These are phyloP conservation scores for Choloepus didactylus DNA, from an alignment of 2,797 vertebrate species.

Conservation along the genomic window DNA sequence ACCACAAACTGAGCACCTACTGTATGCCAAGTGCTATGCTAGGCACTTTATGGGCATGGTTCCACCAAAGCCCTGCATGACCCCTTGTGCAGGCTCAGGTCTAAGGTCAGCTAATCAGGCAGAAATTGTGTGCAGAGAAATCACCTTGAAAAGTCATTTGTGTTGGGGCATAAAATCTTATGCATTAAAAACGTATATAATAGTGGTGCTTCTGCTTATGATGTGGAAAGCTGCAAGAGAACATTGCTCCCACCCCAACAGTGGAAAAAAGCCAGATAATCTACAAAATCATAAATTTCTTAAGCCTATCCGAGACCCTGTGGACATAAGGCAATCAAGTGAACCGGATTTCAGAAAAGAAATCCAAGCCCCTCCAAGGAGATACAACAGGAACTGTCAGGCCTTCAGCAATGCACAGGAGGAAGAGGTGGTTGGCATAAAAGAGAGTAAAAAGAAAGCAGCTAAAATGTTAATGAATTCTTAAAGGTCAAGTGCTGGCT, in stretches of 20 bases:
- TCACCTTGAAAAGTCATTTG: not conserved
- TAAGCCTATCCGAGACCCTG: not conserved
- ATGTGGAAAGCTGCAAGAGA: not conserved
- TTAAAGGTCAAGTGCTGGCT: not conserved
- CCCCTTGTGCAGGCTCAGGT: not conserved
- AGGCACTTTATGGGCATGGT: not conserved
- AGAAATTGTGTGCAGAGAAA: not conserved
- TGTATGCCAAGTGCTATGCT: not conserved
- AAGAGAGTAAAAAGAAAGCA: not conserved
- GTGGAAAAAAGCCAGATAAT: not conserved
- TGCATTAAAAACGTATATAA: not conserved
- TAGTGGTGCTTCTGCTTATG: not conserved
- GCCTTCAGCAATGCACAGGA: not conserved
- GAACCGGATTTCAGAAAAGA: not conserved
- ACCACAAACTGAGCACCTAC: not conserved
- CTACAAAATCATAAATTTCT: not conserved
- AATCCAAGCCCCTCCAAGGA: not conserved
- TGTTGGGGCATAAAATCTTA: not conserved
- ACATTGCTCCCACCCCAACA: not conserved
- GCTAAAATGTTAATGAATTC: not conserved
- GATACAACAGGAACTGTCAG: rapidly evolving
- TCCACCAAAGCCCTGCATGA: not conserved
- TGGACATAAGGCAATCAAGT: not conserved
- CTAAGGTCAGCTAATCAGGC: not conserved
- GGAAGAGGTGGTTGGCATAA: not conserved